Base-by-base conservation (phyloP, 2,888 invertebrate genomes). In the Drosophila ezoana region DNA sequence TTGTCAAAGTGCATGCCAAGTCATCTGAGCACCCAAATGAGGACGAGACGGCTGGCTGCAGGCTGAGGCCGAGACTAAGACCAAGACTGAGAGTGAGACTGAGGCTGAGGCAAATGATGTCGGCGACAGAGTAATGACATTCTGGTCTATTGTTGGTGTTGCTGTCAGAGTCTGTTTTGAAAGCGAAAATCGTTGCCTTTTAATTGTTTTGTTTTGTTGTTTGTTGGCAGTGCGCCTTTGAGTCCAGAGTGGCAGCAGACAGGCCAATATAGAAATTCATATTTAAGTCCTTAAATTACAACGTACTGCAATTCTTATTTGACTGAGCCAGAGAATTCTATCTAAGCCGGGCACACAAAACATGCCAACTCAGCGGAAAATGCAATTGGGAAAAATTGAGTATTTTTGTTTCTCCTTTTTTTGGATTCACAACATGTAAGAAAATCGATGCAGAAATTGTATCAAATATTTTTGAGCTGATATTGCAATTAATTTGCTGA, bases 1-100 rank as follows among this genome's bases (percentile, higher is more conserved):
- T 86, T 88, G 78, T 87, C 72, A 76, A 67, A 83, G 84, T 82
- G 89, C 89, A 88, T 49, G 48, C 54, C 56, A 58, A 78, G 71
- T 72, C 65, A 71, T 67, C 48, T 44, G 28, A 63, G 52, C 53
- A 58, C 13, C 44, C 38, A 32, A 18, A 33, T 20, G 51, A 54
- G 13, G 48, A 41, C 44, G 54, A 20, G 56, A 37, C 38, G 10
- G 44, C 44, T 44, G 48, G 33, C 47, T 47, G 47, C 47, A 48
- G 48, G 20, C 43, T 32, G 56, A 40, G 41, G 16, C 57, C 16
- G n/a, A 43, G 45, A 18, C 41, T 5, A 14, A 20, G 43, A 8
- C 40, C 8, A 16, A 40, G 40, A 9, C 40, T 4, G 40, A 6
- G 40, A 20, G 28, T 11, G 20, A 20, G 20, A 20, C 38, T 1